Percentiles rank a stretch among this genome's conserved stretches.
Evolutionary conservation across 2,888 invertebrate species (phyloP).

Genomic region (Trissolcus brochymenae): DNA sequence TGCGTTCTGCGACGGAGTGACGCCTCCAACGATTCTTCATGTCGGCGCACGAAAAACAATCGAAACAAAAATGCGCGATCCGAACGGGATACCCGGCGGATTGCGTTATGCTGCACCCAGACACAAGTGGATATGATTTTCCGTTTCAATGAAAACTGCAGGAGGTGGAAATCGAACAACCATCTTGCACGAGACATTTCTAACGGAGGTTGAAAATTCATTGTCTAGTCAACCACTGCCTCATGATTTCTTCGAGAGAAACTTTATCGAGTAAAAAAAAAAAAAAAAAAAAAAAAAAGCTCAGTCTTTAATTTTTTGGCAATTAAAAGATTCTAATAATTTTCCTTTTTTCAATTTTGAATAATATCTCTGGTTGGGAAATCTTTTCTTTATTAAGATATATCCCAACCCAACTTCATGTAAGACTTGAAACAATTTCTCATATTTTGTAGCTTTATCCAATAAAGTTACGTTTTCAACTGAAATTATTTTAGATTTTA

Average conservation of each 20-base stretch:
- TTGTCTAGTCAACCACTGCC: constrained; percentile 63
- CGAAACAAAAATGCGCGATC: constrained; percentile 19
- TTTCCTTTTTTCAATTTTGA: too few species aligned
- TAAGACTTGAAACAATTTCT: too few species aligned
- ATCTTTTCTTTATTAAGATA: too few species aligned
- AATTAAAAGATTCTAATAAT: too few species aligned
- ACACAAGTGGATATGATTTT: constrained; percentile 33
- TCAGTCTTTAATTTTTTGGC: too few species aligned
- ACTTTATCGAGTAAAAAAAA: neutral
- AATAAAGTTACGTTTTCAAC: too few species aligned
- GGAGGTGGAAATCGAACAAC: constrained; percentile 64
- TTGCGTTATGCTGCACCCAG: constrained; percentile 32
- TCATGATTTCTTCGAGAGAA: constrained; percentile 42
- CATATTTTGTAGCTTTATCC: too few species aligned
- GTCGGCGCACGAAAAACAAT: constrained; percentile 21
- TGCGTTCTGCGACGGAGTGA: neutral
- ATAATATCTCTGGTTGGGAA: too few species aligned
- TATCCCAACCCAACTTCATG: too few species aligned
- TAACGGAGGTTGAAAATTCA: constrained; percentile 62
- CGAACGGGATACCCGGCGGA: constrained; percentile 28
- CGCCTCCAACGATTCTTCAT: constrained; percentile 14
- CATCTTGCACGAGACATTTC: constrained; percentile 70
- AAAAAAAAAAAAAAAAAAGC: too few species aligned
- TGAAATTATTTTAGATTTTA: too few species aligned
- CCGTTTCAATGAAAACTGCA: constrained; percentile 17